phyloP scores from a whole-genome alignment of 2,113 vertebrate genomes.

The Oceanites oceanicus region DNA sequence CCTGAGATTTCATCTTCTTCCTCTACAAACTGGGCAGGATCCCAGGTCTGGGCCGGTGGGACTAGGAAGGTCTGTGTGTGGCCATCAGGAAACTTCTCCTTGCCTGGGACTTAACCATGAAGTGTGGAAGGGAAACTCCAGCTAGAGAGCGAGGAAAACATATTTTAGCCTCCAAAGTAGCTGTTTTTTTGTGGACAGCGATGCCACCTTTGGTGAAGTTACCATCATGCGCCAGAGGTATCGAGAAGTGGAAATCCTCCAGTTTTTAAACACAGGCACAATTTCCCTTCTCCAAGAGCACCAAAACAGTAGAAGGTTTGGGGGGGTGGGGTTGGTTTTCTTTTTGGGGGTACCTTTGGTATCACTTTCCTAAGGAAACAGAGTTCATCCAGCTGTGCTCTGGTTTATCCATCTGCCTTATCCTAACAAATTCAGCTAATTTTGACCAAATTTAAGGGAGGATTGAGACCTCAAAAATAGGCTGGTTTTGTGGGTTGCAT shows the following conservation, averaged over 20 bases:
- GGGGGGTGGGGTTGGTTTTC: accelerated
- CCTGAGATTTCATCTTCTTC: not conserved
- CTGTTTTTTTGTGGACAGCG: not conserved
- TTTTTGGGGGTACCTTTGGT: not conserved
- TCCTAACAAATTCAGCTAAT: not conserved
- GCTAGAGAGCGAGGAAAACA: accelerated
- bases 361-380: not conserved
- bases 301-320: not conserved
- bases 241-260: not conserved
- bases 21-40: not conserved
- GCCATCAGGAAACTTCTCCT: not conserved
- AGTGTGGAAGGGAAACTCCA: not conserved
- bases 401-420: accelerated
- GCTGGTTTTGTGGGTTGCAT: not conserved
- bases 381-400: not conserved
- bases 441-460: not conserved
- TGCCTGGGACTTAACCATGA: not conserved
- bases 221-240: accelerated
- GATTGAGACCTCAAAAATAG: not conserved
- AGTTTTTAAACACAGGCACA: not conserved
- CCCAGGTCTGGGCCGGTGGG: accelerated
- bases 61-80: not conserved
- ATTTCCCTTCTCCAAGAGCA: not conserved
- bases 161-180: not conserved
- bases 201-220: not conserved